phyloP scores from a whole-genome alignment of 1,140 invertebrate genomes.

The Trigoniulus corallinus region DNA sequence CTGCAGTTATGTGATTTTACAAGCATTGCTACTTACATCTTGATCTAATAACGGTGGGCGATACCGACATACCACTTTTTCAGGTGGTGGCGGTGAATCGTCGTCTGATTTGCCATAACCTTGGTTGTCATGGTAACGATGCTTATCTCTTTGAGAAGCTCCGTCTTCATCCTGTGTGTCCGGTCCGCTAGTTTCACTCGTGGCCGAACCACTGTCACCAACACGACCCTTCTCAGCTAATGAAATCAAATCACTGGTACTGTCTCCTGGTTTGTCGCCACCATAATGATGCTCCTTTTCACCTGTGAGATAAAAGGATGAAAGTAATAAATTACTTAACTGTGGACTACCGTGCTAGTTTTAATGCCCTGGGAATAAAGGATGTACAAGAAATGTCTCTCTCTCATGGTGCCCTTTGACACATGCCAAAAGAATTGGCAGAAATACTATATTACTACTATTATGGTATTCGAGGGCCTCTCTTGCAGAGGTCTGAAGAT shows the following conservation, averaged over 20 bases:
- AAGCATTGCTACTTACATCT: constrained; percentile 1
- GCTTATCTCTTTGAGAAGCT: neutral
- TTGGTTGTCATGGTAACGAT: neutral
- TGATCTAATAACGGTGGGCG: neutral
- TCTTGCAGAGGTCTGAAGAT: too few species aligned
- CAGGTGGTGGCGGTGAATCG: neutral
- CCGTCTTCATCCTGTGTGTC: constrained; percentile 10
- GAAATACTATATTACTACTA: too few species aligned
- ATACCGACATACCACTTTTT: neutral
- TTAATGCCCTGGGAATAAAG: too few species aligned
- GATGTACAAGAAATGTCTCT: too few species aligned
- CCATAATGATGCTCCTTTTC: too few species aligned
- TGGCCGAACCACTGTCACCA: constrained; percentile 21
- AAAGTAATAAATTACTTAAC: too few species aligned
- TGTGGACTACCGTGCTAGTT: too few species aligned
- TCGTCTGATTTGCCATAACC: neutral
- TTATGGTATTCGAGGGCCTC: too few species aligned
- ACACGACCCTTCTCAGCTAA: constrained; percentile 36
- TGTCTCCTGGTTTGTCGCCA: constrained; percentile 4
- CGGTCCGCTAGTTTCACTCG: constrained; percentile 15
- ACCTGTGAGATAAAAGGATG: too few species aligned
- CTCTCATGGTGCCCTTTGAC: too few species aligned
- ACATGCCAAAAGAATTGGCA: too few species aligned
- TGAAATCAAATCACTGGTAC: constrained; percentile 33
- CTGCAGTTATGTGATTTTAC: too few species aligned